phyloP scores from a whole-genome alignment of 2,888 invertebrate genomes.

The Ormyrus nitidulus region DNA sequence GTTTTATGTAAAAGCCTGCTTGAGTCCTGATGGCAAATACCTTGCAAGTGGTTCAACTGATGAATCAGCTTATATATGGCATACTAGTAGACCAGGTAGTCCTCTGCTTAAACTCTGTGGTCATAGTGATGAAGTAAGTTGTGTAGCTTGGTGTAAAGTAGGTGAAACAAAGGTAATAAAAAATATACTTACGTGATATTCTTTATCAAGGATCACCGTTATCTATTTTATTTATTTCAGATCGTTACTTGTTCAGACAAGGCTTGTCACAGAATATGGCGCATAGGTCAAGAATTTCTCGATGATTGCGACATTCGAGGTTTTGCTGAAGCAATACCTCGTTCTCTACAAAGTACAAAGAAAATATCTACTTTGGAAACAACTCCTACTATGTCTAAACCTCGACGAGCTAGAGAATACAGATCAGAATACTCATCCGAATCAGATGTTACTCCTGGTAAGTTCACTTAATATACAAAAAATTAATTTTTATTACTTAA shows the following conservation, averaged over 20 bases:
- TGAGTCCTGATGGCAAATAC: conserved; percentile 88
- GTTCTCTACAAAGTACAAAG: background rate
- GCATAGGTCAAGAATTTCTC: conserved; percentile 78
- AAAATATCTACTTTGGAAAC: conserved; percentile 39
- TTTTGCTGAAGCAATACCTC: conserved; percentile 31
- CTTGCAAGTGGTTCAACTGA: conserved; percentile 93
- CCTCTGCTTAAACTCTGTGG: conserved; percentile 85
- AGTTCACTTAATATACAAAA: background rate
- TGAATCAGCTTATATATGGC: conserved; percentile 91
- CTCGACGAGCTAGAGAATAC: conserved; percentile 3
- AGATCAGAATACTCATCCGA: conserved; percentile 39
- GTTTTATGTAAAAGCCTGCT: conserved; percentile 89
- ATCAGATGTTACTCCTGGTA: conserved; percentile 33
- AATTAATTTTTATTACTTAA: conserved; percentile 1
- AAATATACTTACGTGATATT: background rate
- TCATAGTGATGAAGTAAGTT: conserved; percentile 91
- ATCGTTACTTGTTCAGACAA: conserved; percentile 91
- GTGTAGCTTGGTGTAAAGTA: conserved; percentile 86
- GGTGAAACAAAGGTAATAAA: conserved; percentile 77
- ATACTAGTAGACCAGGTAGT: conserved; percentile 78
- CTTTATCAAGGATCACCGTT: background rate
- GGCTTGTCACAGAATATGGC: conserved; percentile 86
- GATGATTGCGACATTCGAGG: conserved; percentile 67
- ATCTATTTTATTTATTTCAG: conserved; percentile 60
- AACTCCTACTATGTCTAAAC: conserved; percentile 35